phyloP scores from a whole-genome alignment of 2,797 vertebrate genomes.

The Notamacropus eugenii region DNA sequence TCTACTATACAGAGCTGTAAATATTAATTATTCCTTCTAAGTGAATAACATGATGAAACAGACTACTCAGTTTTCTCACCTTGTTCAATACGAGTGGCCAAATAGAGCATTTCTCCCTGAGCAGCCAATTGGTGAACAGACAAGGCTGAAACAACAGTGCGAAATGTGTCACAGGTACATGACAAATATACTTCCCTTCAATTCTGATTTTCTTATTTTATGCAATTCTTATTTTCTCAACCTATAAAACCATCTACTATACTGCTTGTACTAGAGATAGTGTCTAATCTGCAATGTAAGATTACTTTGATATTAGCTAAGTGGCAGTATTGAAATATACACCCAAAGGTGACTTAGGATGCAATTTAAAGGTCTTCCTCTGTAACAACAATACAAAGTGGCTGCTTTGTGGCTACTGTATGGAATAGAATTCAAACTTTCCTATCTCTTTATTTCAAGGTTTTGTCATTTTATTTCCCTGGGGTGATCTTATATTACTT shows the following conservation, averaged over 20 bases:
- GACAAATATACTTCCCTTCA: neutral
- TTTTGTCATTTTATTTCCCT: conserved; percentile 40
- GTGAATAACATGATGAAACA: conserved; percentile 36
- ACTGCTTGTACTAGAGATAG: neutral
- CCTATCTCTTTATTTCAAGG: conserved; percentile 48
- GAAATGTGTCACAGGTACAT: neutral
- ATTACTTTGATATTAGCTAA: conserved; percentile 42
- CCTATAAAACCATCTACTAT: neutral
- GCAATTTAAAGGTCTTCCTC: conserved; percentile 38
- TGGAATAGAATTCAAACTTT: neutral
- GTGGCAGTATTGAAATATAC: conserved; percentile 34
- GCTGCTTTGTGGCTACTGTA: conserved; percentile 1
- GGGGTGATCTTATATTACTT: conserved; percentile 15
- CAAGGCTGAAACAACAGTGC: conserved; percentile 87
- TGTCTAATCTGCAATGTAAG: neutral
- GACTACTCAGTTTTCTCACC: conserved; percentile 83
- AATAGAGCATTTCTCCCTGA: conserved; percentile 97
- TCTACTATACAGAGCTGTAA: conserved; percentile 20
- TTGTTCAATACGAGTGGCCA: conserved; percentile 98
- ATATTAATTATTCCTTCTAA: conserved; percentile 51
- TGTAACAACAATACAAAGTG: conserved; percentile 19
- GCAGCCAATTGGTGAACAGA: conserved; percentile 98
- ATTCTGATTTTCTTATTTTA: neutral
- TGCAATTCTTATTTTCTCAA: conserved; percentile 37
- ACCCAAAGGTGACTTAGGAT: conserved; percentile 6